Base-by-base conservation (phyloP, 1,140 invertebrate genomes). In the Ceratina japonica region DNA sequence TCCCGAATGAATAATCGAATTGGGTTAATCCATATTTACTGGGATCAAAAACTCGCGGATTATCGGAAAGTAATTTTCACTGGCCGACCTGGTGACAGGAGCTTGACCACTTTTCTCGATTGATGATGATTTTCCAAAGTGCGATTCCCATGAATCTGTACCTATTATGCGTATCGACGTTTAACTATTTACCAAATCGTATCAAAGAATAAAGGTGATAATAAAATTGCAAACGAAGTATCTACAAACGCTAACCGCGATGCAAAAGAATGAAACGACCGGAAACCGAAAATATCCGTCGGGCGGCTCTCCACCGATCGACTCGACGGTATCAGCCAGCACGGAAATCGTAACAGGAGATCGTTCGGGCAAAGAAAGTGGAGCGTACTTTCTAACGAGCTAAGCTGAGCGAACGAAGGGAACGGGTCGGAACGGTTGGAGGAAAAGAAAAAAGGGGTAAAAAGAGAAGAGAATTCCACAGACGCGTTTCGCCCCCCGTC, bases 1-100 rank as follows among this genome's bases (percentile, higher is more conserved):
- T 20, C 24, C 51, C 70, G 61, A 62, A 80, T 76, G 64, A 80
- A 79, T 76, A 80, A 80, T 76, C 73, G 79, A 80, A 80, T 76
- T 76, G 73, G 79, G 79, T 76, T 76, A 76, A 80, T 80, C 79
- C 79, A 76, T 80, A 80, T 80, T 80, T 76, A 76, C 79, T 73
- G 73, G 79, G 79, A 76, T 80, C 73, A 63, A 80, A 80, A 80
- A 80, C 79, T 80, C 64, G 7, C 22, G 79, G 79, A 80, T 80
- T 80, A 76, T 80, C 79, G 79, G 64, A 56, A 80, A 80, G 79
- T 76, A 80, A 80, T 80, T 80, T 76, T 79, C 70, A n/a, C 52
- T 31, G 54, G 2, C 5, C 51, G 27, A 22, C 24, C 4, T 12
- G 7, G n/a, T 58, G 51, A 49, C 20, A 37, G 62, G 51, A 15